Base-by-base conservation (phyloP, 1,140 invertebrate genomes). In the Aporrectodea caliginosa region DNA sequence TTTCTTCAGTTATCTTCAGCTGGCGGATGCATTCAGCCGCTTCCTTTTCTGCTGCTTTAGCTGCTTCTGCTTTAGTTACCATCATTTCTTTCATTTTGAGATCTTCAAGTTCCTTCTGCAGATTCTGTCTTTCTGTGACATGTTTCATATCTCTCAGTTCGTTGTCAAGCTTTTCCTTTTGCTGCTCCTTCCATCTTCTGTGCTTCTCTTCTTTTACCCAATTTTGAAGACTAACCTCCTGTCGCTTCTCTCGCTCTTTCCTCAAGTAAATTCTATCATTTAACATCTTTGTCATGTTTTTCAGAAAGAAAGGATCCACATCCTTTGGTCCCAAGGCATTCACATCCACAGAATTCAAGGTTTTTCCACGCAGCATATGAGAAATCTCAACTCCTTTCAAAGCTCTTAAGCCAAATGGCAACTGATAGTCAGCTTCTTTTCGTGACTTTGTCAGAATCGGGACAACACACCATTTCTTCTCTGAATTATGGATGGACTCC, bases 391-490 rank as follows among this genome's bases (percentile, higher is more conserved):
- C 43, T 22, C 43, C 43, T 22, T 58, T 58, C 6, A 58, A 22
- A 58, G 43, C 43, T 58, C 43, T 6, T 58, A 58, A 12, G 22
- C 43, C 43, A 58, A 58, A 58, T 58, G 43, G 43, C 43, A 58
- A 22, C 43, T 6, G 22, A 58, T 58, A 58, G 43, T 58, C 43
- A 58, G 43, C 43, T 22, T 58, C 43, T 22, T 58, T 58, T 22
- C 22, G 6, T 58, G 43, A 22, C 22, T 58, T 58, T 58, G 43
- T 58, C 22, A 58, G 43, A 58, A 58, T 58, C 58, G 75, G 75
- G 22, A 77, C 75, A 69, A 77, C 75, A 43, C 75, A 77, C 75
- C 75, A 77, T 27, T 14, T 35, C 75, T 68, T 77, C 1, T 68
- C 43, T 6, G 35, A n/a, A 16, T 77, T 29, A 0, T 14, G 16